Conservation (phyloP, 2,113 vertebrate genomes). For the Tachysurus vachellii region DNA sequence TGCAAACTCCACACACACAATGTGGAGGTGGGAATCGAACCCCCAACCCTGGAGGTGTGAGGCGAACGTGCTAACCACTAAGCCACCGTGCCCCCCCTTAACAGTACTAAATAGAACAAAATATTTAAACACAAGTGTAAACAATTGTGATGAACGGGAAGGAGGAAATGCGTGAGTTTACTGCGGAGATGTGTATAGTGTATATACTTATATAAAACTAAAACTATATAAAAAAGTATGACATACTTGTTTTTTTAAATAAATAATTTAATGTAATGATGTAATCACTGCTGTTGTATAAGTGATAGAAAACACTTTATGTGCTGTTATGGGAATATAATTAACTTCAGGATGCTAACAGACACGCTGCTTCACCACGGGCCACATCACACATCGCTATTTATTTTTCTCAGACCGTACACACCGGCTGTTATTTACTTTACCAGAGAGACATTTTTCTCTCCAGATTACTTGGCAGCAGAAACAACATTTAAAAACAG, state of each 20-base stretch:
- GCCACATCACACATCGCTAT: not conserved
- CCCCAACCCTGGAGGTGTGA: too few relatives aligned
- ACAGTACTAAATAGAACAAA: too few relatives aligned
- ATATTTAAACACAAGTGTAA: too few relatives aligned
- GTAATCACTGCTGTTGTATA: not conserved
- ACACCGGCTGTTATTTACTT: not conserved
- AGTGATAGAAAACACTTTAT: not conserved
- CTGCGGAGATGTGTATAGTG: not conserved
- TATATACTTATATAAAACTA: not conserved
- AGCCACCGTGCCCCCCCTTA: too few relatives aligned
- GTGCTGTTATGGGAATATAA: not conserved
- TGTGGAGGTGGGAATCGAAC: too few relatives aligned
- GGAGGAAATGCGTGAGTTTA: too few relatives aligned
- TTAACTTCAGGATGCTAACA: not conserved
- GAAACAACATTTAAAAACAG: not conserved
- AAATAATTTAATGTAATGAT: too few relatives aligned
- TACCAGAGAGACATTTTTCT: not conserved
- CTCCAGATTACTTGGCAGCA: not conserved
- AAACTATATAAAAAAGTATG: not conserved
- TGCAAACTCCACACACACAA: too few relatives aligned
- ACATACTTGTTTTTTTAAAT: not conserved
- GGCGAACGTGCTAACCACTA: too few relatives aligned
- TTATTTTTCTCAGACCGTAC: not conserved
- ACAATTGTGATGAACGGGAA: too few relatives aligned
- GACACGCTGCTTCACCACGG: not conserved